Percentiles rank a stretch among this genome's conserved stretches.
phyloP scores from a whole-genome alignment of 2,113 vertebrate genomes.

The Lynx canadensis region DNA sequence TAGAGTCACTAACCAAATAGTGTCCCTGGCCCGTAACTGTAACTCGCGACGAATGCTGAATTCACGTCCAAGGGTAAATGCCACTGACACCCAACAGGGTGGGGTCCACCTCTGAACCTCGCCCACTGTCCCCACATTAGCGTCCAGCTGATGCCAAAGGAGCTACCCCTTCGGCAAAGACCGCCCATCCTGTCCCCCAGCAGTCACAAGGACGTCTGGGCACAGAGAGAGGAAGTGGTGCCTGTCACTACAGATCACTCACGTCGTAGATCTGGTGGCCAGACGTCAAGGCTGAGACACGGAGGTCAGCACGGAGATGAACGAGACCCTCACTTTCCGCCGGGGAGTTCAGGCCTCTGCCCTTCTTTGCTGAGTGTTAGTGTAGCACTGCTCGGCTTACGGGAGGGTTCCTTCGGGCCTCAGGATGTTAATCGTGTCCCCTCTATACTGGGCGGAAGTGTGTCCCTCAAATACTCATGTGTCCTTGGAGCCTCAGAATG shows the following conservation, averaged over 20 bases:
- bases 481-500: not conserved
- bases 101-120: not conserved
- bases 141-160: not conserved
- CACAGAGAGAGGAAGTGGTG: accelerated
- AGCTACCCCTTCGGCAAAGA: not conserved
- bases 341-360: not conserved
- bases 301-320: not conserved
- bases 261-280: accelerated
- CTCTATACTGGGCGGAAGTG: not conserved
- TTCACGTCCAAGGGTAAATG: too few species aligned
- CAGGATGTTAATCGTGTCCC: not conserved
- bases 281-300: too few species aligned
- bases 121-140: accelerated
- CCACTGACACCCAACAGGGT: not conserved
- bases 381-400: not conserved
- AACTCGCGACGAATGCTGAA: accelerated
- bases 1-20: accelerated
- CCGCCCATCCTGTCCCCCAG: not conserved
- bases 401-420: too few species aligned
- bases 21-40: not conserved
- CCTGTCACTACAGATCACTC: too few species aligned
- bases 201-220: not conserved
- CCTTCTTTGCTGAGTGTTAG: not conserved
- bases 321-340: not conserved
- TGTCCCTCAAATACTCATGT: not conserved